phyloP scores from a whole-genome alignment of 2,888 invertebrate species.

The Ypsolopha sequella region DNA sequence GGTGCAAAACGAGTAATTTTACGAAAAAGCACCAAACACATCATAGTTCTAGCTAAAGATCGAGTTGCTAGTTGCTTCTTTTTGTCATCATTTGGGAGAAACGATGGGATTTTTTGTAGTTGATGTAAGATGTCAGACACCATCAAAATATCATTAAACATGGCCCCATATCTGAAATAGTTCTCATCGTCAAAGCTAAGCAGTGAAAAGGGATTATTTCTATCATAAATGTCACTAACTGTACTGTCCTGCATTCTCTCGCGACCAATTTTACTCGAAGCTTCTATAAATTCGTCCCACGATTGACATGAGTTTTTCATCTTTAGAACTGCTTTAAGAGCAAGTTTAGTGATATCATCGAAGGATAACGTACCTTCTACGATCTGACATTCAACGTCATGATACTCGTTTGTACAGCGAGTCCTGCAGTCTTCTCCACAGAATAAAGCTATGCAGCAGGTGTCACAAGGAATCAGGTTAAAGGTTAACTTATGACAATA shows the following conservation, averaged over 20 bases:
- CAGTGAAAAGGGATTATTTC: conserved; percentile 4
- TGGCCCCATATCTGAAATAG: not conserved
- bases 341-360: not conserved
- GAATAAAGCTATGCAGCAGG: conserved; percentile 6
- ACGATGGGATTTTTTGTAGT: too few species aligned
- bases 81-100: too few species aligned
- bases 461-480: conserved; percentile 8
- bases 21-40: too few species aligned
- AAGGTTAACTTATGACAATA: conserved; percentile 7
- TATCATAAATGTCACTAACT: conserved; percentile 5
- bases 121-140: too few species aligned
- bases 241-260: conserved; percentile 3
- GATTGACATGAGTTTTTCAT: not conserved
- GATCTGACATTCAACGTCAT: conserved; percentile 1
- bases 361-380: not conserved
- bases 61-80: too few species aligned
- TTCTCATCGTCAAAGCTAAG: conserved; percentile 1
- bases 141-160: not conserved
- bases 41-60: too few species aligned
- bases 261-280: not conserved
- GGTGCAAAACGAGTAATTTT: too few species aligned
- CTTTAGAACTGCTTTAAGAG: not conserved
- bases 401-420: conserved; percentile 3
- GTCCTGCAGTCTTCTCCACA: conserved; percentile 5
- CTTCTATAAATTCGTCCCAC: conserved; percentile 6